Evolutionary conservation across 2,888 invertebrate genomes (phyloP), one percentile per base, ranked within the genome.

Genomic region (Lasioglossum villosulum): DNA sequence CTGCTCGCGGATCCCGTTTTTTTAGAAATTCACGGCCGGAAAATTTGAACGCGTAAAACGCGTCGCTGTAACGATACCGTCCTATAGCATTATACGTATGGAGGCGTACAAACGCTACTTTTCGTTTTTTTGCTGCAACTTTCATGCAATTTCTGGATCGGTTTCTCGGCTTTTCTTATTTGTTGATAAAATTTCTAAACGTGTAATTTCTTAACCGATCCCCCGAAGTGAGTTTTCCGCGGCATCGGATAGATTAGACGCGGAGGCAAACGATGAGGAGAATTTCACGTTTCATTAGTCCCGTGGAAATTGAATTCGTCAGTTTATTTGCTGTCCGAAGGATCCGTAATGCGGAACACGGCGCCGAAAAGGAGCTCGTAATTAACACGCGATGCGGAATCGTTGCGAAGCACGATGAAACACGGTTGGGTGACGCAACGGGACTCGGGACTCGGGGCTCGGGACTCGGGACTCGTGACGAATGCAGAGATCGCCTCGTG

Each of bases 401-500:
- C 34, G 34, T 23, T 37, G 34, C 23, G 6, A 66, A 66, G 30
- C 66, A 34, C 19, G 66, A 66, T 34, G 66, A 66, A 66, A 34
- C 66, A 19, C 16, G 27, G 59, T 27, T 27, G 14, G 30, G 6
- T 16, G 30, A 30, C 6, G 56, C 4, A 19, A 4, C 2, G 45
- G 45, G 45, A 34, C 34, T 34, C 34, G 34, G 1, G 34, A 3
- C 34, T 34, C 34, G 34, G 1, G 34, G 5, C 37, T 37, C 37
- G 48, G 16, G 52, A 52, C 4, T 45, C 45, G 45, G 2, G 56
- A n/a, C 66, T 66, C 66, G 30, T 66, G 66, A 66, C 66, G 66
- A 66, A 66, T 66, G 66, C 66, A 66, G 34, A 66, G 66, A 66
- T 66, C 34, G 66, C 19, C 30, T 19, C 52, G 66, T 34, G 66